Percentiles rank a stretch among this genome's conserved stretches.
Conservation (phyloP, 2,797 vertebrate genomes). For the Pipistrellus kuhlii region DNA sequence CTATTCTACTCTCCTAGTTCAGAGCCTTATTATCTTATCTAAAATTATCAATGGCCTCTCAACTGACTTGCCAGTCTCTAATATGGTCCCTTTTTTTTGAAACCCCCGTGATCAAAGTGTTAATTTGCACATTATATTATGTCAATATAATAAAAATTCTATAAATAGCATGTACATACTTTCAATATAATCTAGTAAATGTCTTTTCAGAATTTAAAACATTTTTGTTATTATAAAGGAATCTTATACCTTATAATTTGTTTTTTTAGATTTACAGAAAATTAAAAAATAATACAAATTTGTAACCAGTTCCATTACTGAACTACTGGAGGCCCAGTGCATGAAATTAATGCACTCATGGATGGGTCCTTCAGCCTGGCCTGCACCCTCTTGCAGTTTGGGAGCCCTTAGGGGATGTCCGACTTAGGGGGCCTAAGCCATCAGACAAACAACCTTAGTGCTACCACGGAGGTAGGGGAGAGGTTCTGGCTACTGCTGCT, state of each 20-base stretch:
- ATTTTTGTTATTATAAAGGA: background rate
- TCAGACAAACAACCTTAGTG: too few relatives aligned
- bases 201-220: slow-evolving; percentile 42
- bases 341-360: too few relatives aligned
- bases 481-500: too few relatives aligned
- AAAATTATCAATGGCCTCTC: background rate
- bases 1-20: background rate
- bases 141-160: background rate
- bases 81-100: background rate
- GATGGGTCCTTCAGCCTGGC: background rate
- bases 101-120: background rate
- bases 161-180: background rate
- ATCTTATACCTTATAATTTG: background rate
- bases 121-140: background rate
- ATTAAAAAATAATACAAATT: background rate
- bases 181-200: background rate
- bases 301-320: background rate
- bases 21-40: background rate
- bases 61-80: background rate
- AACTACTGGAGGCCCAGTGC: background rate
- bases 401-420: too few relatives aligned
- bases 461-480: too few relatives aligned
- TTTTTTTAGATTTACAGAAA: background rate
- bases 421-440: too few relatives aligned
- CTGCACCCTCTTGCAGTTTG: too few relatives aligned